Evolutionary conservation across 2,797 vertebrate species (phyloP).

Genomic region (Brachymystax lenok): DNA sequence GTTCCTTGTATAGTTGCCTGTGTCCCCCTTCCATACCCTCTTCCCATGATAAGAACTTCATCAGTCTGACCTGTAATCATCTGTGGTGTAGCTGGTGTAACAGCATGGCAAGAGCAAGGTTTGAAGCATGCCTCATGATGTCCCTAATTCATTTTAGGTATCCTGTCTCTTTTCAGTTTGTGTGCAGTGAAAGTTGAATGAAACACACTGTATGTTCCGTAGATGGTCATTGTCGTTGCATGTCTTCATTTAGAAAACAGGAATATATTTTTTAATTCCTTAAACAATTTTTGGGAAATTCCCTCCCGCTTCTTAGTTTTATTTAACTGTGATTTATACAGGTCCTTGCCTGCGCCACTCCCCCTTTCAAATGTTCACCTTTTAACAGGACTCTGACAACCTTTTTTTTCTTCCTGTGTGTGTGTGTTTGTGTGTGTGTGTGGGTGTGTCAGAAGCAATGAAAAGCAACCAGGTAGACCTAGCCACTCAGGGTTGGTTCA

Average conservation of each 20-base stretch:
- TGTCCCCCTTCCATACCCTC: not conserved
- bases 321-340: too few relatives aligned
- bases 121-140: not conserved
- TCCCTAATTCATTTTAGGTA: not conserved
- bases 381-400: not conserved
- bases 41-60: not conserved
- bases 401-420: not conserved
- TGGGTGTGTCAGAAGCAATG: conserved; percentile 77
- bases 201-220: not conserved
- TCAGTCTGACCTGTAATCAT: not conserved
- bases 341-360: not conserved
- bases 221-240: not conserved
- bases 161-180: not conserved
- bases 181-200: not conserved
- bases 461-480: conserved; percentile 94
- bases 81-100: not conserved
- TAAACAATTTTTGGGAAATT: too few relatives aligned
- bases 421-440: conserved; percentile 10
- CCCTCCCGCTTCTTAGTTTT: too few relatives aligned
- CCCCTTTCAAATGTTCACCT: not conserved
- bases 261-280: too few relatives aligned
- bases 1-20: conserved; percentile 21
- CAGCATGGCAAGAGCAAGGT: not conserved
- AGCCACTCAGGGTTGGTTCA: conserved; percentile 98
- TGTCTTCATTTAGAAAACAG: not conserved